Evolutionary conservation across 2,797 vertebrate genomes (phyloP).

Genomic region (Channallabes apus): DNA sequence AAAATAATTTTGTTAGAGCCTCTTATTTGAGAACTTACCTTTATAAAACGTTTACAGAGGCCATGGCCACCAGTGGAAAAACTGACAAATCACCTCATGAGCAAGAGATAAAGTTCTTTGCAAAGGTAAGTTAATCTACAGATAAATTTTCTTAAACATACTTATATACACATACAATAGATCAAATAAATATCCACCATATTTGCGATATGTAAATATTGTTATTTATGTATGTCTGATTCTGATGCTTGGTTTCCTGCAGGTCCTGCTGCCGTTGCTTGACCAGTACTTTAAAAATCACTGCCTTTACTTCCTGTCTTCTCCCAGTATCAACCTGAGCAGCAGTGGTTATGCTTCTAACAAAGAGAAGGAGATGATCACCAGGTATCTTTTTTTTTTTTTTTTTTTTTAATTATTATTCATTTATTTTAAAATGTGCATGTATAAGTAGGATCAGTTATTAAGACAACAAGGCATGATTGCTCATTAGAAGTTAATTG

Average conservation of each 20-base stretch:
- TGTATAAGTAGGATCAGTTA: background rate
- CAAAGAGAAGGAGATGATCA: constrained; percentile 99
- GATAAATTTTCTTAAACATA: background rate
- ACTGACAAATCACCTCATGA: constrained; percentile 96
- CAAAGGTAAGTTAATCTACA: constrained; percentile 80
- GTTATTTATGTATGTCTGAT: background rate
- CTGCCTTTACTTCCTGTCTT: constrained; percentile 93
- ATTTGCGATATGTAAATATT: background rate
- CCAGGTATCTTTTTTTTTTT: constrained; percentile 75
- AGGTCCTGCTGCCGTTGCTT: constrained; percentile 92
- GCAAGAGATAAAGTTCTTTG: constrained; percentile 99
- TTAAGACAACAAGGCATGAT: background rate
- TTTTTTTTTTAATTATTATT: background rate
- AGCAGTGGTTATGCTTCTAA: constrained; percentile 95
- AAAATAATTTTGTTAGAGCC: background rate
- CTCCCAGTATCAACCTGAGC: constrained; percentile 90
- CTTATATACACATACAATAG: background rate
- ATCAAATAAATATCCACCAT: background rate
- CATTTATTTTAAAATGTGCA: background rate
- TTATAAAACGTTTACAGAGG: constrained; percentile 81
- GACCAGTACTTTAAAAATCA: constrained; percentile 98
- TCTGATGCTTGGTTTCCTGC: constrained; percentile 19
- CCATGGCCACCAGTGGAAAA: constrained; percentile 94
- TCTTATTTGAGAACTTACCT: constrained; percentile 12
- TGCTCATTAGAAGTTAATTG: background rate